Percentiles rank a stretch among this genome's conserved stretches.
Conservation (phyloP, 1,140 invertebrate species). For the Plectus sambesii region DNA sequence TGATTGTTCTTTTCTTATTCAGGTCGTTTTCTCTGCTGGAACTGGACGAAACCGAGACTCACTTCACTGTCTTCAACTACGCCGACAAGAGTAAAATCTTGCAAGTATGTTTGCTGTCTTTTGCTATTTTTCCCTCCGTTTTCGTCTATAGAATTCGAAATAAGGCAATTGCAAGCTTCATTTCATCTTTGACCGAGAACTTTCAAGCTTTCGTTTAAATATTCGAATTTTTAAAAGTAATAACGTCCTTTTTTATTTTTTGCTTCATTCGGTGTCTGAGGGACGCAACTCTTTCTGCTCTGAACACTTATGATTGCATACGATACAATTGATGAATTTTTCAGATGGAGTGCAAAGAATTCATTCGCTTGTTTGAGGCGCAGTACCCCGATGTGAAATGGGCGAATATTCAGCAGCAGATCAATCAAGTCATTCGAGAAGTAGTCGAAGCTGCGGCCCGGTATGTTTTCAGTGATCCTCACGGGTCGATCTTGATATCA, state of each 20-base stretch:
- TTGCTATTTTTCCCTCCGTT: constrained; percentile 11
- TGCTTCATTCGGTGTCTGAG: too few species aligned
- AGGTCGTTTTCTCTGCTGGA: constrained; percentile 60
- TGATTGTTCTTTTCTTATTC: constrained; percentile 1
- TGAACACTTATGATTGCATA: too few species aligned
- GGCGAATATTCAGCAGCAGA: constrained; percentile 51
- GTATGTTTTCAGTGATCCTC: constrained; percentile 8
- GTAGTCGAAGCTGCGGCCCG: constrained; percentile 60
- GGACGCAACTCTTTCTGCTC: too few species aligned
- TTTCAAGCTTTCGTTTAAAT: too few species aligned
- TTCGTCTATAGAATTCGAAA: too few species aligned
- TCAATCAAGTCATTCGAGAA: constrained; percentile 61
- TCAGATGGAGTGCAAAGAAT: constrained; percentile 65
- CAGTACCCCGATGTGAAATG: constrained; percentile 55
- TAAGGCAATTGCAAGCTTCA: too few species aligned
- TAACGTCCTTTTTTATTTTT: too few species aligned
- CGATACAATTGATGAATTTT: too few species aligned
- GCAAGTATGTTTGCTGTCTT: constrained; percentile 37
- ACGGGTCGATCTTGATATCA: constrained; percentile 1
- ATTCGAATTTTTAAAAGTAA: too few species aligned
- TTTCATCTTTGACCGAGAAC: too few species aligned
- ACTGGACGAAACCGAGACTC: constrained; percentile 74
- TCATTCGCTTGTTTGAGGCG: constrained; percentile 60
- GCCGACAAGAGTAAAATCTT: constrained; percentile 41
- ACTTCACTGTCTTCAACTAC: constrained; percentile 94